These are phyloP conservation scores for Pammene aurita DNA, from an alignment of 2,888 invertebrate species.

Conservation along the genomic window DNA sequence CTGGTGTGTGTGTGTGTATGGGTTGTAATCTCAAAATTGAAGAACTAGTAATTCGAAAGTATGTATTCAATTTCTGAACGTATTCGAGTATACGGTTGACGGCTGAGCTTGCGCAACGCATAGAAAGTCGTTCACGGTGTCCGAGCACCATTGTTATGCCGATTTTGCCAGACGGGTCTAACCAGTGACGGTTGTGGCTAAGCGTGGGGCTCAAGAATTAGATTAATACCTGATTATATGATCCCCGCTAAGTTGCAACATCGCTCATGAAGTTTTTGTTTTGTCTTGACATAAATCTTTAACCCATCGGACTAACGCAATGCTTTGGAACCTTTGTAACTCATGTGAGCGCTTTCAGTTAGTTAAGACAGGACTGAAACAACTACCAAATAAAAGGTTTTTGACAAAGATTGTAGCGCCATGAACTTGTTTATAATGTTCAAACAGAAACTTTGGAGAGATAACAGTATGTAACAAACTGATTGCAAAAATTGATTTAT, in stretches of 20 bases:
- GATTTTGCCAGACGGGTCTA: conserved; percentile 51
- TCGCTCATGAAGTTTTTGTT: not conserved
- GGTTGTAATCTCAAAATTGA: not conserved
- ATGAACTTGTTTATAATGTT: too few relatives aligned
- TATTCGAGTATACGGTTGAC: conserved; percentile 44
- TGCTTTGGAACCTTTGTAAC: too few relatives aligned
- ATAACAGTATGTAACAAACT: too few relatives aligned
- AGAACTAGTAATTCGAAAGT: conserved; percentile 3
- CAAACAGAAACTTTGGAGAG: too few relatives aligned
- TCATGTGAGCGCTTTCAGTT: too few relatives aligned
- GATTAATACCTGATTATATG: conserved; percentile 12
- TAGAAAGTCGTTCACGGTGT: conserved; percentile 60
- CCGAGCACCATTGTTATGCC: conserved; percentile 58
- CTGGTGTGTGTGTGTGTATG: too few relatives aligned
- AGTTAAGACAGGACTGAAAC: too few relatives aligned
- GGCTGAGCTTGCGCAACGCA: conserved; percentile 53
- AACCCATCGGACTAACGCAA: too few relatives aligned
- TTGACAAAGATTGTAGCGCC: too few relatives aligned
- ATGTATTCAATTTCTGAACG: conserved; percentile 12
- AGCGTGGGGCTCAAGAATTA: conserved; percentile 8
- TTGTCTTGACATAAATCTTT: too few relatives aligned
- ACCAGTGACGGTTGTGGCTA: conserved; percentile 6
- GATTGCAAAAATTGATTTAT: too few relatives aligned
- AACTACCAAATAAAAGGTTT: too few relatives aligned
- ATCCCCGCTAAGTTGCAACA: not conserved